Evolutionary conservation across 1,140 invertebrate species (phyloP).

Genomic region (Gonatopus flavifemur): DNA sequence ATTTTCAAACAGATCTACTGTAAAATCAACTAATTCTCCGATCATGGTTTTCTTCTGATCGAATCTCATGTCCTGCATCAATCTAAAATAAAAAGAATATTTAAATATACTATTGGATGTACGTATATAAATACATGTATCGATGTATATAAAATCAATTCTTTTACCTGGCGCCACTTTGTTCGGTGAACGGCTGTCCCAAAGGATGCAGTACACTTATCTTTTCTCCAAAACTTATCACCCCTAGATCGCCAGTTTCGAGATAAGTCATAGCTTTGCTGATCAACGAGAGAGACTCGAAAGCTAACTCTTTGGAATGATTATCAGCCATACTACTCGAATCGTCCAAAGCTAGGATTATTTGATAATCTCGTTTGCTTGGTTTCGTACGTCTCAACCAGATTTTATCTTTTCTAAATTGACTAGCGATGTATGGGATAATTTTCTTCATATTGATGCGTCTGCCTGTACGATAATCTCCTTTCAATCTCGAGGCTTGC

Average conservation of each 20-base stretch:
- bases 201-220: slow-evolving; percentile 83
- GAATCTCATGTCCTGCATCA: slow-evolving; percentile 79
- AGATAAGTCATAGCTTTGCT: slow-evolving; percentile 89
- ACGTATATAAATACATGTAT: not conserved
- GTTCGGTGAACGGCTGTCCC: slow-evolving; percentile 80
- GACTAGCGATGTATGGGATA: slow-evolving; percentile 97
- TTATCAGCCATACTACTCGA: slow-evolving; percentile 92
- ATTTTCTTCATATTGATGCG: slow-evolving; percentile 98
- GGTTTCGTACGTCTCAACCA: slow-evolving; percentile 96
- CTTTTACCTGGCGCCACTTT: slow-evolving; percentile 71
- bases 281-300: slow-evolving; percentile 91
- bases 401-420: slow-evolving; percentile 99
- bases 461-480: slow-evolving; percentile 95
- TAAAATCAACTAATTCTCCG: slow-evolving; percentile 77
- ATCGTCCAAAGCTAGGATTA: slow-evolving; percentile 95
- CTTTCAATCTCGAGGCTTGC: slow-evolving; percentile 84
- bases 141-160: not conserved
- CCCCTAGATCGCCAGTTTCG: slow-evolving; percentile 88
- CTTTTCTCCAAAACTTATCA: slow-evolving; percentile 91
- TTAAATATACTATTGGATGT: not conserved
- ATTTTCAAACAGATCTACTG: slow-evolving; percentile 69
- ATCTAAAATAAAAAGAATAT: slow-evolving; percentile 39
- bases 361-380: slow-evolving; percentile 94
- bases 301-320: slow-evolving; percentile 87
- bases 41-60: slow-evolving; percentile 80